Conservation (phyloP, 2,113 vertebrate species). For the Pampusana beccarii region DNA sequence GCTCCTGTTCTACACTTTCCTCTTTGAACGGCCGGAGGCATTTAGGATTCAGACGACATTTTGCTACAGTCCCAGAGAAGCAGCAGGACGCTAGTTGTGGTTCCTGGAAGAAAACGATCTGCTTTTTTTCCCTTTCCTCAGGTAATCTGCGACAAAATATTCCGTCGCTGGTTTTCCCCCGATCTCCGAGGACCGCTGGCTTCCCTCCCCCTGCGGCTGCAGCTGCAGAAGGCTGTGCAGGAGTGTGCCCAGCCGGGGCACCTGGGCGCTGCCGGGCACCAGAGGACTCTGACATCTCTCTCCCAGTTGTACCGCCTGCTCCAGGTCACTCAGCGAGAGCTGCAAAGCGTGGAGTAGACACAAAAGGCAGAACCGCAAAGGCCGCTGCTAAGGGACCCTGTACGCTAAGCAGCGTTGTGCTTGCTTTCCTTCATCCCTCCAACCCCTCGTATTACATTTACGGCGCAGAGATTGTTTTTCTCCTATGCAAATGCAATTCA, state of each 20-base stretch:
- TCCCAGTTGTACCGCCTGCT: slow-evolving; percentile 82
- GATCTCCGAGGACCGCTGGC: slow-evolving; percentile 67
- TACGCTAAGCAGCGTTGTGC: no score
- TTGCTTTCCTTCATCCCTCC: background rate
- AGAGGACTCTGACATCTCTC: slow-evolving; percentile 66
- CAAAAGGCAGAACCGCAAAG: background rate
- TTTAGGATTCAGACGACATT: background rate
- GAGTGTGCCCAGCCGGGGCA: slow-evolving; percentile 78
- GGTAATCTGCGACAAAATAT: slow-evolving; percentile 98
- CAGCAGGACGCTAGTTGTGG: background rate
- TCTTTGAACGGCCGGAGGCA: background rate
- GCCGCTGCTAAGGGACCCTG: background rate
- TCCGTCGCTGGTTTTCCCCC: slow-evolving; percentile 88
- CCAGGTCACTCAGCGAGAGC: slow-evolving; percentile 69
- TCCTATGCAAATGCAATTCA: background rate
- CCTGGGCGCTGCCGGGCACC: background rate
- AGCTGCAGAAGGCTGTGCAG: slow-evolving; percentile 84
- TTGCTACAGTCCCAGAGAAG: background rate
- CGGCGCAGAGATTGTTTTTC: background rate
- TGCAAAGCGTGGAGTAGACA: slow-evolving; percentile 25
- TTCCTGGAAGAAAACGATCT: background rate
- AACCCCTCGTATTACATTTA: background rate
- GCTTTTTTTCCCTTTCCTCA: slow-evolving; percentile 49
- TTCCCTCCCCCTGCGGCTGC: slow-evolving; percentile 80
- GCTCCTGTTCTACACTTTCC: background rate